These are phyloP conservation scores for Eristalinus aeneus DNA, from an alignment of 2,888 invertebrate species.

Conservation along the genomic window DNA sequence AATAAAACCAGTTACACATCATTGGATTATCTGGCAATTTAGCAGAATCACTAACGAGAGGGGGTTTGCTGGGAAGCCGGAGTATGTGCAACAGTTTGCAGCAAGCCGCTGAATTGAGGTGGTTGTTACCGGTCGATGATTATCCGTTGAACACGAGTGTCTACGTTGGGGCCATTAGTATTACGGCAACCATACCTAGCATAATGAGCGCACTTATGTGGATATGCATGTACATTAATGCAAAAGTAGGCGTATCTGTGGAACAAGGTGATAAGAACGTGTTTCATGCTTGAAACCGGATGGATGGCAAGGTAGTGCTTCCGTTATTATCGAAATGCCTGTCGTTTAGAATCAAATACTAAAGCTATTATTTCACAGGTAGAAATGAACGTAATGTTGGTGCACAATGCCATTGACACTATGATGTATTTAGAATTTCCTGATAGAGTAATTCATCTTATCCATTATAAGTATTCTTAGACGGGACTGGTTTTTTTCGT, in stretches of 20 bases:
- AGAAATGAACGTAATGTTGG: no score
- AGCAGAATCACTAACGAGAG: not conserved
- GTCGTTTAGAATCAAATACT: no score
- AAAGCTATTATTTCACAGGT: no score
- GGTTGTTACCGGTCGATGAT: not conserved
- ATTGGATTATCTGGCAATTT: conserved; percentile 15
- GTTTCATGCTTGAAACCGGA: not conserved
- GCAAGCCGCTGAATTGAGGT: not conserved
- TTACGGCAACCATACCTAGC: not conserved
- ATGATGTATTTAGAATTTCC: no score
- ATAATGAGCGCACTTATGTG: not conserved
- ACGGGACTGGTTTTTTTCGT: no score
- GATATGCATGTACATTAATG: not conserved
- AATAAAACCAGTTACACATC: not conserved
- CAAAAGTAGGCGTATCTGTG: not conserved
- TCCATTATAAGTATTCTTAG: no score
- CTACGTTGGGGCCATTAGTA: not conserved
- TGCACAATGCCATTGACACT: no score
- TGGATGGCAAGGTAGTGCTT: not conserved
- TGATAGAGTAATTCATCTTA: no score
- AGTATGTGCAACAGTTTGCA: not conserved
- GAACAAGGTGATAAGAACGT: not conserved
- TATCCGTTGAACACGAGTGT: not conserved
- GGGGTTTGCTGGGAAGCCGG: not conserved
- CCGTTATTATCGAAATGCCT: not conserved